Base-by-base conservation (phyloP, 2,113 vertebrate genomes). In the Rhinoptilus africanus region DNA sequence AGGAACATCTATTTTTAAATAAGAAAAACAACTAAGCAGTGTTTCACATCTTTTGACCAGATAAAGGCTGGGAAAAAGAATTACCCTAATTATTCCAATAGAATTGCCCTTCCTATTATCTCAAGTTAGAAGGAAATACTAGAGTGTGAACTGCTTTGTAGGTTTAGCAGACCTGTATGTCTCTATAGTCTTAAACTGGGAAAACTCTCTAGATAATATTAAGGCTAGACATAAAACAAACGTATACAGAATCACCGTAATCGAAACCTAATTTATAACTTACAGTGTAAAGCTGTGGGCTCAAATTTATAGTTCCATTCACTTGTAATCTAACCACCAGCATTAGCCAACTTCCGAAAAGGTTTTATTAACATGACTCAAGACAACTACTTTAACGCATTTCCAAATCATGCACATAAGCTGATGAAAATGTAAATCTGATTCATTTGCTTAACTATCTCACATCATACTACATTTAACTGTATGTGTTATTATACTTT, bases 1-100 rank as follows among this genome's bases (percentile, higher is more conserved):
- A 97, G 87, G 74, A 96, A 97, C 89, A 96, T 92, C 79, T 96
- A 95, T 88, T 96, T 97, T 93, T 94, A 74, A 97, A 96, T 63
- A 92, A 92, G 86, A 73, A 72, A 92, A 94, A 95, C 53, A 95
- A 96, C 93, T 93, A 89, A 72, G 64, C 15, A 94, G 79, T 80
- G 66, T 66, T 71, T 97, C 96, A 97, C 76, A 68, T 95, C 88
- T 45, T 94, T 88, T 94, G 72, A 94, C 37, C 77, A 89, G 84
- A 82, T 50, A 92, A 41, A 88, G 41, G 4, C 34, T 48, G 39
- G 39, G 45, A 41, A 48, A 93, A 89, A 93, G 64, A 93, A 92
- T 74, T 95, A 95, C 94, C 47, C 83, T 91, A 91, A 68, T 85
- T 94, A 95, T 85, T 67, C 34, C 20, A 48, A 56, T 45, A 95